Conservation (phyloP, 2,113 vertebrate genomes). For the Geococcyx californianus region DNA sequence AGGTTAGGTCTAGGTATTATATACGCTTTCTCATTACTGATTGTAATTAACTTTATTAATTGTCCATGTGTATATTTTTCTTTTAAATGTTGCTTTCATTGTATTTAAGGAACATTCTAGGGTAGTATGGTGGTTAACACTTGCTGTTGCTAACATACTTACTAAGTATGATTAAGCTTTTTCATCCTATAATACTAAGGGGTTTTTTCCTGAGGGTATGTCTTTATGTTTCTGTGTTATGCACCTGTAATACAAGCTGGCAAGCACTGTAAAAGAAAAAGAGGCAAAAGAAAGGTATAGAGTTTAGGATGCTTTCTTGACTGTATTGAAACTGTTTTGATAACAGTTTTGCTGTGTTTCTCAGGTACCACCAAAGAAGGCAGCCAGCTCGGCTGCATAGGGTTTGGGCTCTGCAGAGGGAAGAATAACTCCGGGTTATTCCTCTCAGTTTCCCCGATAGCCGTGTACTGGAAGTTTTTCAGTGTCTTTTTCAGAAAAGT, state of each 20-base stretch:
- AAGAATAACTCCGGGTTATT: background rate
- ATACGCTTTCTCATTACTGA: background rate
- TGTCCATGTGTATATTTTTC: background rate
- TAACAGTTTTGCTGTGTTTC: background rate
- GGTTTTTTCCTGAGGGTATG: conserved; percentile 21
- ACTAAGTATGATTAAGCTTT: background rate
- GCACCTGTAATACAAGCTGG: conserved; percentile 23
- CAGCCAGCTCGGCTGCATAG: background rate
- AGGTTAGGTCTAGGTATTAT: background rate
- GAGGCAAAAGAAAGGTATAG: background rate
- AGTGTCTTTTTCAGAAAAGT: background rate
- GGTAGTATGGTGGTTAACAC: background rate
- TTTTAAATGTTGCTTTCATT: background rate
- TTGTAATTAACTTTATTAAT: background rate
- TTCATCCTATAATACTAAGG: background rate
- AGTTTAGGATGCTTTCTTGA: background rate
- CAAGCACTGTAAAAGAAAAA: background rate
- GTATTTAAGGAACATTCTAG: background rate
- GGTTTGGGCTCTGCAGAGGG: background rate
- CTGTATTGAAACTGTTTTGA: background rate
- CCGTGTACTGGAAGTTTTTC: background rate
- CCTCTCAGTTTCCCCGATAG: background rate
- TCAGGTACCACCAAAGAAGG: background rate
- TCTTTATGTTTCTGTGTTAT: conserved; percentile 12
- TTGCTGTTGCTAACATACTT: background rate